These are phyloP conservation scores for Saturnia pavonia DNA, from an alignment of 2,888 invertebrate species.

Conservation along the genomic window DNA sequence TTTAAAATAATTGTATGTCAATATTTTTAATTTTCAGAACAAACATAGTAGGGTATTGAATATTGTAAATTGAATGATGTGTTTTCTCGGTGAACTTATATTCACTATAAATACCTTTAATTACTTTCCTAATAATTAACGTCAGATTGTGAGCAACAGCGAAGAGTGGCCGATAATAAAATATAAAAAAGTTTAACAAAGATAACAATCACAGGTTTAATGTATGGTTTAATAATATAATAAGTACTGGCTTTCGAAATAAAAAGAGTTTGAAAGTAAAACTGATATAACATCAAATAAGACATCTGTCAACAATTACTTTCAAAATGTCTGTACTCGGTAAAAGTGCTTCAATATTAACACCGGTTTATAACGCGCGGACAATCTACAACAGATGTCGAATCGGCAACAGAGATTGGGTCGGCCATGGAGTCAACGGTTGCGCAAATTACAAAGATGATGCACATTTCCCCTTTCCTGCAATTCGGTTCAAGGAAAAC, in stretches of 20 bases:
- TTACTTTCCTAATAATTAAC: too few species aligned
- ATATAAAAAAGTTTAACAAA: neutral
- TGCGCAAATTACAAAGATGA: constrained; percentile 81
- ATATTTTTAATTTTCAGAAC: too few species aligned
- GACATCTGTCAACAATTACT: constrained; percentile 1
- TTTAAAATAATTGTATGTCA: too few species aligned
- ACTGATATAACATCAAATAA: neutral
- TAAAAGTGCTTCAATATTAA: constrained; percentile 25
- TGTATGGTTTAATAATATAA: neutral
- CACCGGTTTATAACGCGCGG: constrained; percentile 34
- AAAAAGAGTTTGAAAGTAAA: neutral
- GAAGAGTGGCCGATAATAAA: neutral
- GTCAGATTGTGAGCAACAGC: too few species aligned
- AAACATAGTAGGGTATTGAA: too few species aligned
- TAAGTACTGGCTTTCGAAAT: neutral
- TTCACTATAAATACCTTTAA: too few species aligned
- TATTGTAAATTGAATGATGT: too few species aligned
- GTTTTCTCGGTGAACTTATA: too few species aligned
- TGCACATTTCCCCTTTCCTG: constrained; percentile 82
- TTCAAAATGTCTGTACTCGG: constrained; percentile 34
- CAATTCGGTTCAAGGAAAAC: constrained; percentile 83
- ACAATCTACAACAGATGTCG: constrained; percentile 53
- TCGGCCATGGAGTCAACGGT: constrained; percentile 84
- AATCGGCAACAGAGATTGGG: constrained; percentile 85
- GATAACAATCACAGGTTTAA: neutral